Evolutionary conservation across 2,797 vertebrate species (phyloP).

Genomic region (Enteromius viviparus): DNA sequence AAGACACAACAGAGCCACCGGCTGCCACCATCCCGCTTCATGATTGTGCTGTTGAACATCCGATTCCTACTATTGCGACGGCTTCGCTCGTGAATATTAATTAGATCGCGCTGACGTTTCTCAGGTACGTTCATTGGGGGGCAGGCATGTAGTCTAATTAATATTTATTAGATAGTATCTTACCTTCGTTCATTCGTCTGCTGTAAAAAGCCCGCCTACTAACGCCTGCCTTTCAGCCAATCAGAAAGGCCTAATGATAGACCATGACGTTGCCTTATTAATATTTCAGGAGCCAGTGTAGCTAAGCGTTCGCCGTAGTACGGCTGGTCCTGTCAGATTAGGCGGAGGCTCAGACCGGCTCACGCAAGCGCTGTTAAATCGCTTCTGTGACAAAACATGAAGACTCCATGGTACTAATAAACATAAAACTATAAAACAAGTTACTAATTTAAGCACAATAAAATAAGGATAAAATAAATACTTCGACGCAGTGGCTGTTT

Average conservation of each 20-base stretch:
- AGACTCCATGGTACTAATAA: neutral
- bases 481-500: neutral
- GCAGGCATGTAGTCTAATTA: neutral
- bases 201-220: neutral
- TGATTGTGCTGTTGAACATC: neutral
- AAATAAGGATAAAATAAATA: neutral
- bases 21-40: slow-evolving; percentile 4
- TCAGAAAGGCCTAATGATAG: neutral
- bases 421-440: neutral
- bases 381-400: neutral
- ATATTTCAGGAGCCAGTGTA: neutral
- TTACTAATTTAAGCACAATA: neutral
- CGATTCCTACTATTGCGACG: slow-evolving; percentile 25
- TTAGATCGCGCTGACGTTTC: neutral
- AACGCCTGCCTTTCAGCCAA: neutral
- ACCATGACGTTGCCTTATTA: neutral
- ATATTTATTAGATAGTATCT: neutral
- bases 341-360: slow-evolving; percentile 19
- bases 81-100: slow-evolving; percentile 16
- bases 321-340: neutral
- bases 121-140: neutral
- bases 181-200: slow-evolving; percentile 2
- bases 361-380: neutral
- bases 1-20: slow-evolving; percentile 5
- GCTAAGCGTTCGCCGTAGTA: neutral